These are phyloP conservation scores for Anodontia alba DNA, from an alignment of 2,888 invertebrate genomes.

Conservation along the genomic window DNA sequence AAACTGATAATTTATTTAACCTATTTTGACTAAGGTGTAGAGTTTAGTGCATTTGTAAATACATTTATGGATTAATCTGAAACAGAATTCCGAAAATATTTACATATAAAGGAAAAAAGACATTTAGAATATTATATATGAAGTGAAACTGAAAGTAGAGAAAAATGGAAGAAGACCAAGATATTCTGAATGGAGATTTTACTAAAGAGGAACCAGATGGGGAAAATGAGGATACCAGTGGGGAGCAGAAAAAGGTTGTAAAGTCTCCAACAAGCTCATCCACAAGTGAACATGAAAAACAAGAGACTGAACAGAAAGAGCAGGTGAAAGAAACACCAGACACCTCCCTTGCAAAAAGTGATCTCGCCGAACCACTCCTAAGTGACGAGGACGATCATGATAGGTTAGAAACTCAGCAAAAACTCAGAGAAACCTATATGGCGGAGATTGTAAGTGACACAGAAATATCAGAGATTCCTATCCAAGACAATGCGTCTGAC, in stretches of 20 bases:
- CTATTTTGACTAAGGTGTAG: neutral
- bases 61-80: neutral
- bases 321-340: slow-evolving; percentile 3
- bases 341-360: neutral
- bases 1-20: slow-evolving; percentile 15
- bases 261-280: neutral
- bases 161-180: slow-evolving; percentile 52
- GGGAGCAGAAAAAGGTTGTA: slow-evolving; percentile 3
- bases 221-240: slow-evolving; percentile 22
- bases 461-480: slow-evolving; percentile 49
- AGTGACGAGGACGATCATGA: slow-evolving; percentile 60
- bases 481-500: slow-evolving; percentile 46
- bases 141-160: slow-evolving; percentile 18
- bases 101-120: too few species aligned
- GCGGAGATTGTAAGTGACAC: slow-evolving; percentile 56
- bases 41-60: neutral
- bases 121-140: neutral
- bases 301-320: slow-evolving; percentile 14
- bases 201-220: slow-evolving; percentile 33
- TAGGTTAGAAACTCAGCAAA: slow-evolving; percentile 1
- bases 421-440: slow-evolving; percentile 19
- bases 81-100: too few species aligned
- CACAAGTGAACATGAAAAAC: slow-evolving; percentile 14
- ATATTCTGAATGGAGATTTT: slow-evolving; percentile 43
- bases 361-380: slow-evolving; percentile 42